Conservation (phyloP, 2,797 vertebrate genomes). For the Anguilla marmorata region DNA sequence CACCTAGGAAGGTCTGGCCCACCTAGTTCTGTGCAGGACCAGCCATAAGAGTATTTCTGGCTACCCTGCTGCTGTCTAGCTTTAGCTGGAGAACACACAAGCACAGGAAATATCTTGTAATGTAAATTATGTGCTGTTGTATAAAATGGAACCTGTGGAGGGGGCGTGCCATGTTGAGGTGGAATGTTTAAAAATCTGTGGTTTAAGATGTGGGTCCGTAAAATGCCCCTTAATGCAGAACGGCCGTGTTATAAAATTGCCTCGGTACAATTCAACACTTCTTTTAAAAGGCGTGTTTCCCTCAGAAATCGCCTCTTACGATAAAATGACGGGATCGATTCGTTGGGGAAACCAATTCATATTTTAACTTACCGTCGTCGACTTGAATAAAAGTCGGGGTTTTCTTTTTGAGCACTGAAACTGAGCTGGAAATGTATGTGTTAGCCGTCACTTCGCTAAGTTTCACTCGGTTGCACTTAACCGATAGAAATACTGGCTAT, state of each 20-base stretch:
- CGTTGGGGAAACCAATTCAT: neutral
- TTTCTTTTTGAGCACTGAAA: neutral
- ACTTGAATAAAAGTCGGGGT: neutral
- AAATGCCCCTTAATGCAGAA: neutral
- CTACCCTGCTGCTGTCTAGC: neutral
- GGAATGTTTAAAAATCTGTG: neutral
- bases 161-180: neutral
- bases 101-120: neutral
- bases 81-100: neutral
- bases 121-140: too few species aligned
- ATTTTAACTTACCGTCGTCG: neutral
- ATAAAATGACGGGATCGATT: neutral
- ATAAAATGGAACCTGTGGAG: too few species aligned
- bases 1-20: neutral
- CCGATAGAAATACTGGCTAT: neutral
- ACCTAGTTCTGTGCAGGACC: too few species aligned
- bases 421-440: neutral
- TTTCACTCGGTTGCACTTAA: neutral
- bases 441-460: neutral
- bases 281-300: neutral
- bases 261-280: neutral
- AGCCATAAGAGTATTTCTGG: too few species aligned
- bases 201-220: neutral
- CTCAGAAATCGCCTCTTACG: neutral
- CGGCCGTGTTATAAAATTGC: neutral